Conservation (phyloP, 2,113 vertebrate genomes). For the Ictidomys tridecemlineatus region DNA sequence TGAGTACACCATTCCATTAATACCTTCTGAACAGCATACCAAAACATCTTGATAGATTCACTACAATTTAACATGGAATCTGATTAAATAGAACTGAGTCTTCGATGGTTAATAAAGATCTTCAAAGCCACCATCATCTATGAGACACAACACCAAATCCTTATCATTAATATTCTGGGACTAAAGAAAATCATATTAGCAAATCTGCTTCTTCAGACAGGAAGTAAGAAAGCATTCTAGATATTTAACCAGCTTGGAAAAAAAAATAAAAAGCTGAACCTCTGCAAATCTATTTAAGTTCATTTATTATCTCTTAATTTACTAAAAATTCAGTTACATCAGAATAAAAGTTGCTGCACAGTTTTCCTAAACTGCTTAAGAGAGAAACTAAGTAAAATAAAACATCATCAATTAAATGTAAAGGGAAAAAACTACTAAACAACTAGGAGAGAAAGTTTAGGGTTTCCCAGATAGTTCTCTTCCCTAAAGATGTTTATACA, state of each 20-base stretch:
- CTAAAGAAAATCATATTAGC: not conserved
- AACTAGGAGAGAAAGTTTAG: constrained; percentile 20
- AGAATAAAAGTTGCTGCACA: not conserved
- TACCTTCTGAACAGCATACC: not conserved
- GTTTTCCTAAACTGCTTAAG: constrained; percentile 39
- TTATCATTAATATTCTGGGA: not conserved
- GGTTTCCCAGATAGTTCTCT: not conserved
- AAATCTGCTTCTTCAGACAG: not conserved
- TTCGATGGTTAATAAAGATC: not conserved
- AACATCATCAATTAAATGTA: constrained; percentile 34
- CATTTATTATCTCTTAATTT: constrained; percentile 44
- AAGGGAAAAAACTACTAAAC: not conserved
- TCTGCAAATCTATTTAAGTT: constrained; percentile 19
- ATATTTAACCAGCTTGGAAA: not conserved
- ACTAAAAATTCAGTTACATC: constrained; percentile 20
- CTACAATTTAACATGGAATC: not conserved
- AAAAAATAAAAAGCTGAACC: not conserved
- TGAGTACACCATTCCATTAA: not conserved
- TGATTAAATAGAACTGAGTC: not conserved
- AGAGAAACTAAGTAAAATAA: constrained; percentile 40
- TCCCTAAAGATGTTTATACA: not conserved
- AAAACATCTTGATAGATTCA: not conserved
- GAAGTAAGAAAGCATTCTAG: not conserved
- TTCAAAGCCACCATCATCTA: not conserved
- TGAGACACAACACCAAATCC: not conserved